phyloP scores from a whole-genome alignment of 2,113 vertebrate species.

The Neogale vison region DNA sequence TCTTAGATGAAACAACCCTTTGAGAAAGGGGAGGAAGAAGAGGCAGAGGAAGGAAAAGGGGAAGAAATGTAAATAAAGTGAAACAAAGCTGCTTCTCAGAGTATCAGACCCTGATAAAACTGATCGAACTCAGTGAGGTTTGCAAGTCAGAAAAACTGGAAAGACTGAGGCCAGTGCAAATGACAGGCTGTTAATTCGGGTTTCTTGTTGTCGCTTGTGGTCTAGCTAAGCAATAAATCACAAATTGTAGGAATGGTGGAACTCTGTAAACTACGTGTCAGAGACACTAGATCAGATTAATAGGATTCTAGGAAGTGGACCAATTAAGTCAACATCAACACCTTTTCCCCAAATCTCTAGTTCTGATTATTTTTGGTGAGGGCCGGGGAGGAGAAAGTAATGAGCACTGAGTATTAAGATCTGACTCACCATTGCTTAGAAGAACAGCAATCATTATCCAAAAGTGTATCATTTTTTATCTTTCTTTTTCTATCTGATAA shows the following conservation, averaged over 20 bases:
- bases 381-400: background rate
- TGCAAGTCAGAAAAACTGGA: background rate
- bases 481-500: background rate
- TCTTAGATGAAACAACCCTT: background rate
- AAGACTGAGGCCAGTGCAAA: background rate
- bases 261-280: slow-evolving; percentile 36
- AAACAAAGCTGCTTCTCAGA: background rate
- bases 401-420: background rate
- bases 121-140: background rate
- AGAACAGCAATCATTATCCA: background rate
- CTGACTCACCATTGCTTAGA: background rate
- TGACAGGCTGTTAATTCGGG: background rate
- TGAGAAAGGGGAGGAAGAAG: background rate
- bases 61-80: background rate
- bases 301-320: background rate
- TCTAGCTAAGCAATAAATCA: slow-evolving; percentile 51
- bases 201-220: background rate
- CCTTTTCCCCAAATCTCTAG: background rate
- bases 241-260: background rate
- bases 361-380: background rate
- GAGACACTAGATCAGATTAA: slow-evolving; percentile 27
- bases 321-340: slow-evolving; percentile 52
- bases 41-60: background rate
- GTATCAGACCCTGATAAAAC: background rate
- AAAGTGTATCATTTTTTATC: background rate